Base-by-base conservation (phyloP, 2,888 invertebrate species). In the Aleiodes leptofemur region DNA sequence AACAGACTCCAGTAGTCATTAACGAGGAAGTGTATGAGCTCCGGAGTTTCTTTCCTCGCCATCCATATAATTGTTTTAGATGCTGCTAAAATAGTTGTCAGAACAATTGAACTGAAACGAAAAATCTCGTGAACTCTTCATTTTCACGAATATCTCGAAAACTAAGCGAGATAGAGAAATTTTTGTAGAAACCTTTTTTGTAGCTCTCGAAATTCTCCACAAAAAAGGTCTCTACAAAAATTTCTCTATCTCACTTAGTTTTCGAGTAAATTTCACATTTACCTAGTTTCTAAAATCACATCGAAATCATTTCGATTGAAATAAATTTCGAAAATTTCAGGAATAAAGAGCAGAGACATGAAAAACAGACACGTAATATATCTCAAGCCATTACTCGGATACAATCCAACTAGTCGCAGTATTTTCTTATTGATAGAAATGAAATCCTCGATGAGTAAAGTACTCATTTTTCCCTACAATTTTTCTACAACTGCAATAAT, bases 401-500 rank as follows among this genome's bases (percentile, higher is more conserved):
- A 84, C 66, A 86, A 78, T 3, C 86, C 86, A 16, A 82, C 83
- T 56, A 86, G 69, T 51, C 80, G 80, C 55, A 86, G 73, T 76
- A 83, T 79, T 64, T 71, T 71, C 69, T 70, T 77, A 0, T 96
- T 96, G 87, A 93, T 93, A 83, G 87, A 95, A 79, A 94, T 92
- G 0, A 96, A 96, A 51, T 82, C 76, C 66, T 83, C 76, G 50
- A 81, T 77, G 69, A 78, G 75, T 76, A 80, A 80, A 59, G 71
- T 72, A 8, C 31, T 53, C 23, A 55, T 69, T 50, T 38, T 74
- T 51, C 31, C 6, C 5, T n/a, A 23, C 29, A 29, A 50, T 43
- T 43, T 43, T 11, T 23, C 43, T 9, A 9, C 43, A 43, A 43
- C 43, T 43, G 43, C 43, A 43, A 11, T 43, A 43, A 43, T 43